Conservation (phyloP, 2,888 invertebrate species). For the Drosophila heteroneura region DNA sequence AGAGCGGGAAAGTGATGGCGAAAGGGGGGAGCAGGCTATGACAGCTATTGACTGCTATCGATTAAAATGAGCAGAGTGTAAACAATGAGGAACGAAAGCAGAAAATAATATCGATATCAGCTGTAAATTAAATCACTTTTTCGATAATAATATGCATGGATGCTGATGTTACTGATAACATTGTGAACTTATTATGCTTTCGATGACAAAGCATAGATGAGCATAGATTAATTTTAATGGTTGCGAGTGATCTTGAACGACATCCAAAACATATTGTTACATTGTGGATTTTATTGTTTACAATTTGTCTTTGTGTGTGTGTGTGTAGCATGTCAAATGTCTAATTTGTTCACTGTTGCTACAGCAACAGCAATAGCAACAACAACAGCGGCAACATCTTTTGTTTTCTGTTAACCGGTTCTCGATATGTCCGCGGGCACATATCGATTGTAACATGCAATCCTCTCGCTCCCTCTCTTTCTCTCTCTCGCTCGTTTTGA, state of each 20-base stretch:
- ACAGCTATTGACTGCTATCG: slow-evolving; percentile 6
- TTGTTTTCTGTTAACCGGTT: slow-evolving; percentile 64
- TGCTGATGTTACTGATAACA: neutral
- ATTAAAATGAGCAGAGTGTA: neutral
- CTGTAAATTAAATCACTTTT: neutral
- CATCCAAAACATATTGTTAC: slow-evolving; percentile 13
- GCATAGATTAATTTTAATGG: neutral
- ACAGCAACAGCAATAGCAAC: slow-evolving; percentile 16
- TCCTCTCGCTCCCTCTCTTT: slow-evolving; percentile 5
- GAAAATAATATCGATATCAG: neutral
- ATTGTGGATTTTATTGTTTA: slow-evolving; percentile 37
- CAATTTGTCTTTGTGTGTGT: slow-evolving; percentile 20
- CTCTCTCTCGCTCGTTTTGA: slow-evolving; percentile 40
- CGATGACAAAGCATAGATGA: neutral
- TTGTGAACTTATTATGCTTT: neutral
- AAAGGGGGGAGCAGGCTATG: neutral
- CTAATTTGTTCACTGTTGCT: slow-evolving; percentile 36
- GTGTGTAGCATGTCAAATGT: slow-evolving; percentile 42
- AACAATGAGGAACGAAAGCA: neutral
- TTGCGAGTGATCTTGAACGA: slow-evolving; percentile 19
- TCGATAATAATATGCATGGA: neutral
- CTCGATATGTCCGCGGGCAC: slow-evolving; percentile 48
- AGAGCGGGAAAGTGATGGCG: neutral
- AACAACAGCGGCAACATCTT: slow-evolving; percentile 42
- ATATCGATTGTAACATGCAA: slow-evolving; percentile 68